Percentiles rank a stretch among this genome's conserved stretches.
These are phyloP conservation scores for Poeciliopsis infans DNA, from an alignment of 2,797 vertebrate species.

Conservation along the genomic window DNA sequence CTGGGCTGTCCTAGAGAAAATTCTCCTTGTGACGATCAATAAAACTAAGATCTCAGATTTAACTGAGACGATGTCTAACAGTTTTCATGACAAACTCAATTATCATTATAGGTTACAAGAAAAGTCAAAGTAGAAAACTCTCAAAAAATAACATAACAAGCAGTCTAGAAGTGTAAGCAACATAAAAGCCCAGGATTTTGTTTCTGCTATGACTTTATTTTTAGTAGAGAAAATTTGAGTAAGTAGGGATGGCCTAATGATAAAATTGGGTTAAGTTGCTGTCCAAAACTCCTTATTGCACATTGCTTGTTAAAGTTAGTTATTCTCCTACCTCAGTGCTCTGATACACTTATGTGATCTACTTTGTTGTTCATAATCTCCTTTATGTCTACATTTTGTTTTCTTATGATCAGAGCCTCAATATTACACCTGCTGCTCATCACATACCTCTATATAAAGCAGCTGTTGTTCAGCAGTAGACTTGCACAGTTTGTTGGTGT, in stretches of 20 bases:
- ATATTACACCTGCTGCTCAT: constrained; percentile 17
- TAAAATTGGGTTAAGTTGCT: constrained; percentile 45
- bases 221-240: neutral
- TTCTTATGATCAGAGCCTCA: constrained; percentile 2
- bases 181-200: neutral
- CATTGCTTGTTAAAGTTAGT: constrained; percentile 55
- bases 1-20: too few relatives aligned
- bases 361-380: constrained; percentile 40
- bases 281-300: constrained; percentile 54
- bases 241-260: neutral
- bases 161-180: neutral
- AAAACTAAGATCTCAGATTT: too few relatives aligned
- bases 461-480: constrained; percentile 16
- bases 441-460: constrained; percentile 24
- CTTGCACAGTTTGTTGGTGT: constrained; percentile 11
- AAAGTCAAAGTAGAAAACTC: neutral
- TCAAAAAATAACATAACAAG: neutral
- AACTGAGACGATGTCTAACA: too few relatives aligned
- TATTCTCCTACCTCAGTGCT: constrained; percentile 46
- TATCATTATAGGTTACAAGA: neutral
- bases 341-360: constrained; percentile 9
- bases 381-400: constrained; percentile 29
- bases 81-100: neutral
- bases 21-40: too few relatives aligned
- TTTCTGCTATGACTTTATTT: neutral